Evolutionary conservation across 2,113 vertebrate species (phyloP).

Genomic region (Malurus alboscapulatus): DNA sequence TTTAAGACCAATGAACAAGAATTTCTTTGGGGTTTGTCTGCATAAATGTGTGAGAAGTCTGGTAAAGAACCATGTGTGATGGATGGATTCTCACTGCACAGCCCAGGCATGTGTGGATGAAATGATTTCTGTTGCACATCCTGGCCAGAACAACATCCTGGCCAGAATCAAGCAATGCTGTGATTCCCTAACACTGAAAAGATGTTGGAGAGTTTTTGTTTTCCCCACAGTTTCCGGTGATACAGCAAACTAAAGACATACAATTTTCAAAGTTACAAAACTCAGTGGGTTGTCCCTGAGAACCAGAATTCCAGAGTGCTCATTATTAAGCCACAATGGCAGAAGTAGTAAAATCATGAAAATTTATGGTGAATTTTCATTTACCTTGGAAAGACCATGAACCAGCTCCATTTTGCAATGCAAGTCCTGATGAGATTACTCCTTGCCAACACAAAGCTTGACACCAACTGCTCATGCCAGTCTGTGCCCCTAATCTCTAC

Average conservation of each 20-base stretch:
- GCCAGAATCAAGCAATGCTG: background rate
- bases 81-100: background rate
- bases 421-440: background rate
- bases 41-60: background rate
- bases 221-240: fast-evolving
- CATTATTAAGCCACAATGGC: background rate
- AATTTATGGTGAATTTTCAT: background rate
- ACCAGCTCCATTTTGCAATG: background rate
- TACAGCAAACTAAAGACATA: background rate
- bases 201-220: background rate
- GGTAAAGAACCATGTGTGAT: background rate
- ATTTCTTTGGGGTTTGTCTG: background rate
- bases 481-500: background rate
- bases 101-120: background rate
- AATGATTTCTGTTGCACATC: background rate
- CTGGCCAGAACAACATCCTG: background rate
- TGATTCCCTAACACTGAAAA: background rate
- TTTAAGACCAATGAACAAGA: background rate
- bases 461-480: background rate
- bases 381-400: background rate
- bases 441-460: background rate
- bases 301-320: background rate
- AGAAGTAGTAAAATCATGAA: background rate
- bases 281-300: background rate
- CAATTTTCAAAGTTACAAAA: background rate